phyloP scores from a whole-genome alignment of 2,113 vertebrate species.

The Daphoenositta chrysoptera region DNA sequence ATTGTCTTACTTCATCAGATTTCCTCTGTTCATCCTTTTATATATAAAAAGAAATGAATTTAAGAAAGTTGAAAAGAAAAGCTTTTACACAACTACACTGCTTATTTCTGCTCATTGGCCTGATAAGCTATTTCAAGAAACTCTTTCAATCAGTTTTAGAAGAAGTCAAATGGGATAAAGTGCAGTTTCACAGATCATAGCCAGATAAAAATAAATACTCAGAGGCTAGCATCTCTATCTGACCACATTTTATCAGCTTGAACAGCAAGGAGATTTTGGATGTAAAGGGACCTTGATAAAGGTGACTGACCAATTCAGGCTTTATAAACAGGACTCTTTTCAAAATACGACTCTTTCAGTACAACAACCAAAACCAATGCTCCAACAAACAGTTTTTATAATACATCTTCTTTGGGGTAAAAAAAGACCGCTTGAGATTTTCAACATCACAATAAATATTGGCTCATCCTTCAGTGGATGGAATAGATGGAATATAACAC shows the following conservation, averaged over 20 bases:
- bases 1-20: not conserved
- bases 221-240: not conserved
- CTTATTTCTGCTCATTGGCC: not conserved
- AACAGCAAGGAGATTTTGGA: not conserved
- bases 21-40: not conserved
- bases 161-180: not conserved
- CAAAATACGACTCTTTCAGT: not conserved
- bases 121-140: slow-evolving; percentile 6
- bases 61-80: not conserved
- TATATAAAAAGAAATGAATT: not conserved
- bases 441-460: not conserved
- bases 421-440: not conserved
- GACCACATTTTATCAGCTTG: not conserved
- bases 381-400: not conserved
- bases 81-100: not conserved
- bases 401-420: not conserved
- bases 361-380: not conserved
- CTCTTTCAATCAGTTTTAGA: not conserved
- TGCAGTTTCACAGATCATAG: not conserved
- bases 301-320: not conserved
- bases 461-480: not conserved
- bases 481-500: not conserved
- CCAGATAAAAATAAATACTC: not conserved
- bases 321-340: not conserved
- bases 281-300: not conserved